These are phyloP conservation scores for Heliconius hermathena DNA, from an alignment of 1,140 invertebrate genomes.

Conservation along the genomic window DNA sequence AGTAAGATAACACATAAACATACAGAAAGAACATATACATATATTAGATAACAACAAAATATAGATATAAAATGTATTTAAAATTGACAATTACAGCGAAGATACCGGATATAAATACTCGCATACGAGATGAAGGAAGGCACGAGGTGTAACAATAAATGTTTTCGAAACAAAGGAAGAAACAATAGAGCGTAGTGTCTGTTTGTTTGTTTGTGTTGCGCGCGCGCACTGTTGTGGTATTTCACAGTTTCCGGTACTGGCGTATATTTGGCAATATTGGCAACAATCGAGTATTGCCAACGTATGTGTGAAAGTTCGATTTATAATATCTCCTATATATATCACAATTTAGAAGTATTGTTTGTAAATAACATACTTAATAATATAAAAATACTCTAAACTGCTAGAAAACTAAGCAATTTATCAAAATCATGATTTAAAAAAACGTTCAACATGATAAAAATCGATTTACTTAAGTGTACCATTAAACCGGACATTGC, in stretches of 20 bases:
- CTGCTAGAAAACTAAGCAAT: neutral
- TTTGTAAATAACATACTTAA: too few species aligned
- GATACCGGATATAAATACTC: conserved; percentile 21
- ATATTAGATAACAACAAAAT: too few species aligned
- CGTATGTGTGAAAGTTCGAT: too few species aligned
- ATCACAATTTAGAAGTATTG: too few species aligned
- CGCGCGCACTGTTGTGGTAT: conserved; percentile 51
- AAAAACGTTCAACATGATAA: neutral
- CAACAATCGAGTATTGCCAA: neutral
- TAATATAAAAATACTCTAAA: neutral
- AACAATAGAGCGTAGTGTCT: conserved; percentile 51
- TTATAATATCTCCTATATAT: too few species aligned
- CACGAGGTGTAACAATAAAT: conserved; percentile 34
- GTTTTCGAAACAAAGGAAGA: conserved; percentile 44
- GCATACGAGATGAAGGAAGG: conserved; percentile 38
- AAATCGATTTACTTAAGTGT: conserved; percentile 3
- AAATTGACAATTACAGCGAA: neutral
- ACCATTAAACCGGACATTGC: conserved; percentile 45
- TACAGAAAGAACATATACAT: too few species aligned
- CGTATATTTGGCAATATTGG: neutral
- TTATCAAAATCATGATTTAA: neutral
- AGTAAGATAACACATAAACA: too few species aligned
- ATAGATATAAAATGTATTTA: neutral
- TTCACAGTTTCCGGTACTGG: conserved; percentile 48
- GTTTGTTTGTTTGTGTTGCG: conserved; percentile 52